Percentiles rank a stretch among this genome's conserved stretches.
These are phyloP conservation scores for Apamea sordens DNA, from an alignment of 2,888 invertebrate genomes.

Conservation along the genomic window DNA sequence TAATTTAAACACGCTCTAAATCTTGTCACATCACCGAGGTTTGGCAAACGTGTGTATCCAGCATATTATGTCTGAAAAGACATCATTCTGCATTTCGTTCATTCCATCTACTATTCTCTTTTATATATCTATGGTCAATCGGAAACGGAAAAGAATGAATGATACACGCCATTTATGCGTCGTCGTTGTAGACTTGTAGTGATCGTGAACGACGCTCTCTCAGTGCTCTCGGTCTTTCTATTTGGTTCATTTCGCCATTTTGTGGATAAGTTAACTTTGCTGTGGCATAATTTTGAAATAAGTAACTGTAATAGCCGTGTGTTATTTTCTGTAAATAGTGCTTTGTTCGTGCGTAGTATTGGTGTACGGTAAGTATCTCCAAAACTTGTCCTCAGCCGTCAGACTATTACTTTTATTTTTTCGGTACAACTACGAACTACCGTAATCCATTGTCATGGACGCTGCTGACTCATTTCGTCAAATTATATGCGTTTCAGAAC, in stretches of 20 bases:
- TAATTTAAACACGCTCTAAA: too few species aligned
- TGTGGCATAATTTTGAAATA: constrained; percentile 18
- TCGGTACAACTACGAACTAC: constrained; percentile 76
- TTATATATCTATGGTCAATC: constrained; percentile 3
- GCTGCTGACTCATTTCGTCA: constrained; percentile 89
- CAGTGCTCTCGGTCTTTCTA: constrained; percentile 41
- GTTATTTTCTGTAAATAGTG: constrained; percentile 59
- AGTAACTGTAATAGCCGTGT: constrained; percentile 29
- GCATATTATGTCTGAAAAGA: neutral
- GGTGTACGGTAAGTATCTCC: constrained; percentile 75
- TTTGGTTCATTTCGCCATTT: constrained; percentile 62
- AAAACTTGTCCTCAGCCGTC: constrained; percentile 36
- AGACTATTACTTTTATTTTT: constrained; percentile 50
- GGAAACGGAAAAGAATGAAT: constrained; percentile 50
- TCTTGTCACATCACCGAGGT: neutral
- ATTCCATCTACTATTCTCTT: neutral
- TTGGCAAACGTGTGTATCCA: neutral
- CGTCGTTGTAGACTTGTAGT: neutral
- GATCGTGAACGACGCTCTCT: constrained; percentile 18
- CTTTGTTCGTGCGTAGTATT: constrained; percentile 62
- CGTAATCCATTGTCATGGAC: constrained; percentile 78
- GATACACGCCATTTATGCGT: constrained; percentile 32
- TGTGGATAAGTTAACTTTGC: constrained; percentile 42
- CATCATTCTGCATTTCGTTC: neutral
- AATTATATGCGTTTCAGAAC: constrained; percentile 90